Evolutionary conservation across 2,113 vertebrate species (phyloP).

Genomic region (Astur gentilis): DNA sequence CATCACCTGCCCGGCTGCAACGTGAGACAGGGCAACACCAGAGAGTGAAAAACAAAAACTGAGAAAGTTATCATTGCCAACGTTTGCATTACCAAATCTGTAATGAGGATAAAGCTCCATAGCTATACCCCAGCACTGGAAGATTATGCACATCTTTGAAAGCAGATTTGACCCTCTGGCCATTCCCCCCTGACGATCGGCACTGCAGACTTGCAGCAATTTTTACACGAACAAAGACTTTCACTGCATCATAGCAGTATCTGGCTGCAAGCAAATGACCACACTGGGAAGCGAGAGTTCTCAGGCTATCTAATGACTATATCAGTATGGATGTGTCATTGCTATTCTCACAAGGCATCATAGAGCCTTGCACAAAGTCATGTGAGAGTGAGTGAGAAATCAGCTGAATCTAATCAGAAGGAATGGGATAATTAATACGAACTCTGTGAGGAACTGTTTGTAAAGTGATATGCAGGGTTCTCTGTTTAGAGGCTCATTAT

Average conservation of each 20-base stretch:
- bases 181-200: not conserved
- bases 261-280: not conserved
- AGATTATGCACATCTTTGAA: not conserved
- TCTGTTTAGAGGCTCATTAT: slow-evolving; percentile 6
- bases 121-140: not conserved
- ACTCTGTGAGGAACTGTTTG: not conserved
- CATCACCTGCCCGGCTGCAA: fast-evolving
- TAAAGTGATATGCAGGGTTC: not conserved
- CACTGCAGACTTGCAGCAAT: not conserved
- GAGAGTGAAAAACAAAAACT: not conserved
- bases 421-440: slow-evolving; percentile 31
- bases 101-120: not conserved
- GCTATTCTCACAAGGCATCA: not conserved
- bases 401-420: slow-evolving; percentile 43
- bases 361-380: not conserved
- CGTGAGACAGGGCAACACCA: not conserved
- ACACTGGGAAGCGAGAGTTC: not conserved
- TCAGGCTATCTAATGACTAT: not conserved
- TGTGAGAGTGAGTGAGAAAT: slow-evolving; percentile 48
- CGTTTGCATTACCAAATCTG: not conserved
- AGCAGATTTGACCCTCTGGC: not conserved
- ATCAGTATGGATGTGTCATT: slow-evolving; percentile 1
- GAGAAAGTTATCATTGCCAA: not conserved
- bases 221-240: not conserved
- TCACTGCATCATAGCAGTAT: not conserved